Percentiles rank a stretch among this genome's conserved stretches.
Conservation (phyloP, 2,797 vertebrate species). For the Argya squamiceps region DNA sequence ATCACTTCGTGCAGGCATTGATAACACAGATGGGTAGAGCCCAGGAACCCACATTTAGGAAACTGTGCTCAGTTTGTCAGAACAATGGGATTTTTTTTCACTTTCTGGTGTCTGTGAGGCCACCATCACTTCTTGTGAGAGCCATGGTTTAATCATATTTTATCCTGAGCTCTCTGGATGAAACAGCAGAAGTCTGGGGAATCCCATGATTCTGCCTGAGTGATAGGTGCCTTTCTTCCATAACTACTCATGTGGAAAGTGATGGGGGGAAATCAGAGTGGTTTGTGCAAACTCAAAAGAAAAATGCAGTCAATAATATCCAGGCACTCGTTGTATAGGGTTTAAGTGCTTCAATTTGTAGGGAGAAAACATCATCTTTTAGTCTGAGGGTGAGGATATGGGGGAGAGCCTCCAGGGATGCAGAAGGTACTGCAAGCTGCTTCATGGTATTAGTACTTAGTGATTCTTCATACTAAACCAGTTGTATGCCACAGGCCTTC, state of each 20-base stretch:
- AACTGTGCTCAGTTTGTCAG: neutral
- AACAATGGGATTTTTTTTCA: neutral
- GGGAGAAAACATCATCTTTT: neutral
- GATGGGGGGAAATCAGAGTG: neutral
- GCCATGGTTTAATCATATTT: neutral
- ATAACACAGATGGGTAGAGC: neutral
- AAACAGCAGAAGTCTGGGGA: neutral
- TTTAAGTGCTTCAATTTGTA: neutral
- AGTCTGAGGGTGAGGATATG: neutral
- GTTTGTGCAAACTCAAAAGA: neutral
- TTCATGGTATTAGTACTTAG: neutral
- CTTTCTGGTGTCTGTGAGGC: neutral
- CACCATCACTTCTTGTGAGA: neutral
- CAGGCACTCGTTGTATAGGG: rapidly evolving
- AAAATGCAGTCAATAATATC: neutral
- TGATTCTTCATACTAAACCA: neutral
- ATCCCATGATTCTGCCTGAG: neutral
- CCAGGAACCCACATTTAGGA: neutral
- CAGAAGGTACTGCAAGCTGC: neutral
- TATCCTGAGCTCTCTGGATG: neutral
- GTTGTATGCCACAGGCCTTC: rapidly evolving
- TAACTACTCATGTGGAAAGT: neutral
- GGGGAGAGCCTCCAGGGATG: neutral
- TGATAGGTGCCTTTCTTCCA: neutral
- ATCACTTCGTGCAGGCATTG: neutral